phyloP scores from a whole-genome alignment of 2,113 vertebrate species.

The Peromyscus polionotus region DNA sequence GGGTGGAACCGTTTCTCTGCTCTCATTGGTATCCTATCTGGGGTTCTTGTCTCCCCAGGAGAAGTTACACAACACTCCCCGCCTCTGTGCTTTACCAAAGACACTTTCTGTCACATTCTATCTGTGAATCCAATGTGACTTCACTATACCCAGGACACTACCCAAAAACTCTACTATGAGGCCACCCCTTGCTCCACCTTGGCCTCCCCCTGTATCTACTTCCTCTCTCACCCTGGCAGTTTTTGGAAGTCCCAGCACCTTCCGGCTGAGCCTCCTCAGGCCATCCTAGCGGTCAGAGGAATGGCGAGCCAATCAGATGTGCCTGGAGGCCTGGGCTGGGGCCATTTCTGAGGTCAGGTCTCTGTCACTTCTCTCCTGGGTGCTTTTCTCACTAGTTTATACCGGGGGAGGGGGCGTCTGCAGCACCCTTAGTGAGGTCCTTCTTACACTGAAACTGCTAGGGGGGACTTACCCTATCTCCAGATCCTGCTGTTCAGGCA shows the following conservation, averaged over 20 bases:
- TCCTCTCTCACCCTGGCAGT: background rate
- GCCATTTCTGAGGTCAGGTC: background rate
- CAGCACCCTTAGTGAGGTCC: too few relatives aligned
- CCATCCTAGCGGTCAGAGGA: background rate
- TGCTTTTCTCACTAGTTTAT: background rate
- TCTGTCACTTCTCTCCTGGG: background rate
- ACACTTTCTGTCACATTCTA: background rate
- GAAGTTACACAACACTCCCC: background rate
- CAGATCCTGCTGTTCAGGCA: too few relatives aligned
- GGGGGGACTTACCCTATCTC: too few relatives aligned
- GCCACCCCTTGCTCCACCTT: background rate
- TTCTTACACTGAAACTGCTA: too few relatives aligned
- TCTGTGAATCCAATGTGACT: background rate
- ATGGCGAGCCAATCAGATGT: background rate
- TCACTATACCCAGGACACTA: fast-evolving
- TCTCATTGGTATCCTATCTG: background rate
- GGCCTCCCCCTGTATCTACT: background rate
- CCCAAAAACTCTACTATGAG: background rate
- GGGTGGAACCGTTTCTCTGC: background rate
- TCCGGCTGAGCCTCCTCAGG: background rate
- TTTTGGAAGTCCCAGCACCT: background rate
- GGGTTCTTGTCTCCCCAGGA: too few relatives aligned
- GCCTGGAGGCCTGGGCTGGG: background rate
- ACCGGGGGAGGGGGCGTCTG: too few relatives aligned
- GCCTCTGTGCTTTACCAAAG: background rate